Percentiles rank a stretch among this genome's conserved stretches.
Conservation (phyloP, 2,888 invertebrate genomes). For the Dicyrtomina minuta region DNA sequence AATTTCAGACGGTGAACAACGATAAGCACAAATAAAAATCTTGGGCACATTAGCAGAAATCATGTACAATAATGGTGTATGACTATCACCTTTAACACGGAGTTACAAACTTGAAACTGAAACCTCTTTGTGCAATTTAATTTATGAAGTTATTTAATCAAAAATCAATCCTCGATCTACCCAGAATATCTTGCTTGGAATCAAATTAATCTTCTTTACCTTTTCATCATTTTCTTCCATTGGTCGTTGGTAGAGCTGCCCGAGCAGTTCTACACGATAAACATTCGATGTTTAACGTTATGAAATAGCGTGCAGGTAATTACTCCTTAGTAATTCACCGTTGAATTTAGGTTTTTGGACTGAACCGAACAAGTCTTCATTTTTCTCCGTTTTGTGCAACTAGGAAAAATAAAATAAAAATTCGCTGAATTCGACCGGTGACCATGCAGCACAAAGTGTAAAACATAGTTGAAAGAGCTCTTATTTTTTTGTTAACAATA, state of each 20-base stretch:
- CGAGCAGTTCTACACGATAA: slow-evolving; percentile 28
- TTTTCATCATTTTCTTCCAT: slow-evolving; percentile 54
- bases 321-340: not conserved
- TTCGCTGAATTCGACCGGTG: not conserved
- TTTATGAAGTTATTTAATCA: not conserved
- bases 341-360: not conserved
- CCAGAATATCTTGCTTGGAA: not conserved
- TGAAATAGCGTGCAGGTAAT: not conserved
- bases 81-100: slow-evolving; percentile 20
- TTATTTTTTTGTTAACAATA: no score
- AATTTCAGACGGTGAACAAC: no score
- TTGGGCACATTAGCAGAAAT: not conserved
- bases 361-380: not conserved
- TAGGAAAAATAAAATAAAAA: not conserved
- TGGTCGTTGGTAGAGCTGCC: slow-evolving; percentile 16
- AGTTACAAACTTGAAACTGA: not conserved
- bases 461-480: no score
- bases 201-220: slow-evolving; percentile 38
- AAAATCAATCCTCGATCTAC: not conserved
- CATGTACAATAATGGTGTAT: no score
- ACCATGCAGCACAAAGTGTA: not conserved
- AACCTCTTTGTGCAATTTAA: not conserved
- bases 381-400: not conserved
- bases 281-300: no score
- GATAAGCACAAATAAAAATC: no score